Conservation (phyloP, 1,140 invertebrate genomes). For the Brachionus koreanus region DNA sequence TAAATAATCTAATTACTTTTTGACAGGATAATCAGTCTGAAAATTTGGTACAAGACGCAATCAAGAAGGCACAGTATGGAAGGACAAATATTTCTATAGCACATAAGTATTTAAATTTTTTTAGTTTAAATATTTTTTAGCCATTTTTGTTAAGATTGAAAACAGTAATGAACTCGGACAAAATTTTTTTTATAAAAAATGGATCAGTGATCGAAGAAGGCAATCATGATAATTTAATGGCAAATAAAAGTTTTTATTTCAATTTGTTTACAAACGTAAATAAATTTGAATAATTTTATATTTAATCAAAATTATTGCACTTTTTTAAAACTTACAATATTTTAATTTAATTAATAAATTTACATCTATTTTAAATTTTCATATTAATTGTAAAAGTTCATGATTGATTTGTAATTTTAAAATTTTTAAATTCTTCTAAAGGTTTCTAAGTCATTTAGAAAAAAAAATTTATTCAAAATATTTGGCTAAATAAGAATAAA, state of each 20-base stretch:
- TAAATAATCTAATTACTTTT: background rate
- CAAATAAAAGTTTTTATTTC: slow-evolving; percentile 6
- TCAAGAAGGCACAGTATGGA: slow-evolving; percentile 53
- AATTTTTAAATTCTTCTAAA: too few relatives aligned
- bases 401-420: too few relatives aligned
- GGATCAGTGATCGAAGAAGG: slow-evolving; percentile 15
- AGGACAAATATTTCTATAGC: slow-evolving; percentile 62
- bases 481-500: too few relatives aligned
- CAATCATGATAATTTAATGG: background rate
- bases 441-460: too few relatives aligned
- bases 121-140: background rate
- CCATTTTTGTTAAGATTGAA: background rate
- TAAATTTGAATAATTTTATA: background rate
- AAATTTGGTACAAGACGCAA: slow-evolving; percentile 63
- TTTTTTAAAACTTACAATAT: background rate
- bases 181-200: slow-evolving; percentile 13
- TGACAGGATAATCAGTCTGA: slow-evolving; percentile 70
- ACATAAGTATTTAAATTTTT: slow-evolving; percentile 48
- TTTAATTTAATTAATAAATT: background rate
- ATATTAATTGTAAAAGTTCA: too few relatives aligned
- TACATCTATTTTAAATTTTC: too few relatives aligned
- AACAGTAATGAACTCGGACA: background rate
- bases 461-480: too few relatives aligned
- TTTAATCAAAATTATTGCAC: too few relatives aligned
- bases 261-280: background rate